Percentiles rank a stretch among this genome's conserved stretches.
These are phyloP conservation scores for Neosalanx taihuensis DNA, from an alignment of 2,797 vertebrate species.

Conservation along the genomic window DNA sequence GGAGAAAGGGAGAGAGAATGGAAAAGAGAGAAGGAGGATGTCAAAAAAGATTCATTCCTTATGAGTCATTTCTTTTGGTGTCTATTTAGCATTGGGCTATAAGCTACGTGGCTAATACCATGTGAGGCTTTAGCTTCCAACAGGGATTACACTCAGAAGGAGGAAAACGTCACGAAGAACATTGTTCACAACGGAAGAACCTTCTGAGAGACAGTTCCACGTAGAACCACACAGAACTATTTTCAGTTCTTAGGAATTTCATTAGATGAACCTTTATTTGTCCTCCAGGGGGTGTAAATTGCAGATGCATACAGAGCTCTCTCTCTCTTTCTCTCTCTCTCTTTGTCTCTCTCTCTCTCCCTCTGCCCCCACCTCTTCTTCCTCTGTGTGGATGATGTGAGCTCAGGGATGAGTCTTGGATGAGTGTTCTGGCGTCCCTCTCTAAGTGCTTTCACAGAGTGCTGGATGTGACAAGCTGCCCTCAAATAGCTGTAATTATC, in stretches of 20 bases:
- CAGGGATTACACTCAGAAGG: no score
- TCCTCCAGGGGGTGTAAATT: no score
- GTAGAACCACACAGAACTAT: no score
- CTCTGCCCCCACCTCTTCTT: no score
- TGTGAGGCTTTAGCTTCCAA: conserved; percentile 28
- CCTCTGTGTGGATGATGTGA: no score
- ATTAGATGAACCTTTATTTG: no score
- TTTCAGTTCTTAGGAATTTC: no score
- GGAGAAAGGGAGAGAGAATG: not conserved
- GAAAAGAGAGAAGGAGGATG: conserved; percentile 25
- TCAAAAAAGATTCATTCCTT: conserved; percentile 36
- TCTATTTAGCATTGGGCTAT: conserved; percentile 62
- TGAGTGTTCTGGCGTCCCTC: conserved; percentile 65
- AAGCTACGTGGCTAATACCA: conserved; percentile 61
- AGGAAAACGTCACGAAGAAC: no score
- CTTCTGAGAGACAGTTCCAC: no score
- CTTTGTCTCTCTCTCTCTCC: no score
- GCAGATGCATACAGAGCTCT: no score
- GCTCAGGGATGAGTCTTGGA: conserved; percentile 48
- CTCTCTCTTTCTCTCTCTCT: not conserved
- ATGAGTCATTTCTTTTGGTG: conserved; percentile 4
- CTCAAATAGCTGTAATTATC: conserved; percentile 78
- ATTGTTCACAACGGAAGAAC: no score
- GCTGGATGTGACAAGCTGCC: conserved; percentile 66
- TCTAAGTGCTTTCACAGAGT: conserved; percentile 68